phyloP scores from a whole-genome alignment of 2,797 vertebrate genomes.

The Chelidonichthys spinosus region DNA sequence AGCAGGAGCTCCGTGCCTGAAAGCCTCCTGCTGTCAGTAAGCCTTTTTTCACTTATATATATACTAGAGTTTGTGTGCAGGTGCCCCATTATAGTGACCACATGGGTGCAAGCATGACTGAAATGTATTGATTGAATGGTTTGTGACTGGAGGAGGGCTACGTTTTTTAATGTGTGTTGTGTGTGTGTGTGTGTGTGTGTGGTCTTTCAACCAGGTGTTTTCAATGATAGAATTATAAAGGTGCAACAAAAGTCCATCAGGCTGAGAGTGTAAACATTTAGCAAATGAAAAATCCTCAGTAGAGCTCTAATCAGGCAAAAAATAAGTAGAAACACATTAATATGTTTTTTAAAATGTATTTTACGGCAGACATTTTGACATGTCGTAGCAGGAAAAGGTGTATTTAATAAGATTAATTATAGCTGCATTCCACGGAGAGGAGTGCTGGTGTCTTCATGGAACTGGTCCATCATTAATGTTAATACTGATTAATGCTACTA shows the following conservation, averaged over 20 bases:
- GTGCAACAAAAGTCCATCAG: no score
- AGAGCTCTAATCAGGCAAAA: no score
- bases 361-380: not conserved
- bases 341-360: not conserved
- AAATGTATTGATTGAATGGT: not conserved
- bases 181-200: not conserved
- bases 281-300: no score
- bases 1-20: constrained; percentile 26
- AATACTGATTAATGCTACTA: no score
- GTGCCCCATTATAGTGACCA: constrained; percentile 8
- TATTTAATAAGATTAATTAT: not conserved
- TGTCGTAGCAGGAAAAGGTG: not conserved
- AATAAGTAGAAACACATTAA: no score
- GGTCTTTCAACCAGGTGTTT: no score
- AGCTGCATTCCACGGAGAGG: not conserved
- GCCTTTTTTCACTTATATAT: not conserved
- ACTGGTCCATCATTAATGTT: no score
- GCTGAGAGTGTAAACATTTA: no score
- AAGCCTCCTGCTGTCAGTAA: constrained; percentile 25
- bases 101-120: not conserved
- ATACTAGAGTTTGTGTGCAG: constrained; percentile 14
- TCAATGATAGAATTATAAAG: no score
- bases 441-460: no score
- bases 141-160: not conserved
- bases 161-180: not conserved